These are phyloP conservation scores for Hoplodrina blanda DNA, from an alignment of 2,888 invertebrate species.

Conservation along the genomic window DNA sequence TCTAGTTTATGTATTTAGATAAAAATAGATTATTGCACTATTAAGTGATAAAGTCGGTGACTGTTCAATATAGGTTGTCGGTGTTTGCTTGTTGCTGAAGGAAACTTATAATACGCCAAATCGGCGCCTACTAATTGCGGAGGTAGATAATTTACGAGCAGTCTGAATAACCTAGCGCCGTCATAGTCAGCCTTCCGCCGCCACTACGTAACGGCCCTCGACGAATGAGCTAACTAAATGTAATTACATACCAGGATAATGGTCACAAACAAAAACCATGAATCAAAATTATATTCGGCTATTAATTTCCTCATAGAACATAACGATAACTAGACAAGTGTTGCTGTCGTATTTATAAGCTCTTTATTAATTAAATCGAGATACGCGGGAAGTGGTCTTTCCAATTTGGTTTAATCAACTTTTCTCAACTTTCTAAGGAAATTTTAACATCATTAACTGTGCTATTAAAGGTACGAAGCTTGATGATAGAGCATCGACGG, in stretches of 20 bases:
- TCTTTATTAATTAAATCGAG: slow-evolving; percentile 41
- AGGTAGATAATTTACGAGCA: slow-evolving; percentile 85
- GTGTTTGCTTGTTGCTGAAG: slow-evolving; percentile 64
- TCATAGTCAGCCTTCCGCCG: slow-evolving; percentile 73
- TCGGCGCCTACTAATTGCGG: slow-evolving; percentile 88
- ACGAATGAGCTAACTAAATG: slow-evolving; percentile 47
- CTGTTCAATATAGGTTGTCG: slow-evolving; percentile 51
- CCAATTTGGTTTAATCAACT: slow-evolving; percentile 39
- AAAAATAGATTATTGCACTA: slow-evolving; percentile 6
- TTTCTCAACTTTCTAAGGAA: slow-evolving; percentile 68
- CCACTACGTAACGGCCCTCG: slow-evolving; percentile 66
- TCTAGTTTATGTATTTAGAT: slow-evolving; percentile 1
- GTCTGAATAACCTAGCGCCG: slow-evolving; percentile 76
- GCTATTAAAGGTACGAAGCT: slow-evolving; percentile 61
- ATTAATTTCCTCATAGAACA: slow-evolving; percentile 19
- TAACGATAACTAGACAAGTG: slow-evolving; percentile 29
- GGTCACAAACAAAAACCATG: slow-evolving; percentile 24
- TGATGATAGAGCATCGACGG: slow-evolving; percentile 66
- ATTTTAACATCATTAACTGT: slow-evolving; percentile 56
- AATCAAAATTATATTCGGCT: slow-evolving; percentile 3
- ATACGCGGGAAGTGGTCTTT: slow-evolving; percentile 33
- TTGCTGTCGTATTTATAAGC: slow-evolving; percentile 11
- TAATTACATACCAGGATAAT: slow-evolving; percentile 35
- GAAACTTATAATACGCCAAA: slow-evolving; percentile 83
- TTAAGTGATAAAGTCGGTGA: slow-evolving; percentile 56